Evolutionary conservation across 2,888 invertebrate genomes (phyloP).

Genomic region (Neuroscelio doddi): DNA sequence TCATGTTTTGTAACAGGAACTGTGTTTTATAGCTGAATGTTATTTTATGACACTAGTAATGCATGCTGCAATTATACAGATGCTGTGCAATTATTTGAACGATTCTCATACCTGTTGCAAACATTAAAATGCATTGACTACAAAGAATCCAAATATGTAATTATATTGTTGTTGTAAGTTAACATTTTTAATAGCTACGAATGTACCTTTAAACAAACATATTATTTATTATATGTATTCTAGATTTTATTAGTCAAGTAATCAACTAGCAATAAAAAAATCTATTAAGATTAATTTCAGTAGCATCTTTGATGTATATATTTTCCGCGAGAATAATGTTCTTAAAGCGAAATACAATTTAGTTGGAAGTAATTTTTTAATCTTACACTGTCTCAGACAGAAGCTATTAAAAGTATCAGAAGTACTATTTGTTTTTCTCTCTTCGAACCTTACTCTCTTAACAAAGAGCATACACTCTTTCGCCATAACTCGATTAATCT

Average conservation of each 20-base stretch:
- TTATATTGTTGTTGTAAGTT: slow-evolving; percentile 22
- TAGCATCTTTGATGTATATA: no score
- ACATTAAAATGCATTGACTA: no score
- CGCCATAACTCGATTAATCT: slow-evolving; percentile 37
- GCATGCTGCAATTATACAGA: slow-evolving; percentile 33
- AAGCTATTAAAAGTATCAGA: no score
- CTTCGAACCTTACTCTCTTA: slow-evolving; percentile 21
- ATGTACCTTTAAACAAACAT: no score
- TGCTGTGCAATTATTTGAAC: slow-evolving; percentile 31
- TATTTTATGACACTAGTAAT: slow-evolving; percentile 30
- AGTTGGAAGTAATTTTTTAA: no score
- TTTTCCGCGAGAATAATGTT: no score
- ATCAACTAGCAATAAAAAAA: no score
- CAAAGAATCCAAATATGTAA: slow-evolving; percentile 29
- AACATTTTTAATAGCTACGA: no score
- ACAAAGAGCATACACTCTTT: slow-evolving; percentile 17
- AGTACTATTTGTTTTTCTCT: slow-evolving; percentile 25
- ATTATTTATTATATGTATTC: no score
- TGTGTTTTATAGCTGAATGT: slow-evolving; percentile 34
- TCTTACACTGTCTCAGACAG: not conserved
- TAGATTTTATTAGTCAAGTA: no score
- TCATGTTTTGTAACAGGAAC: slow-evolving; percentile 32
- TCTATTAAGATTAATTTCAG: no score
- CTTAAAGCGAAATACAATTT: no score
- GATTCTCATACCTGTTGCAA: slow-evolving; percentile 21